Evolutionary conservation across 2,113 vertebrate genomes (phyloP), one percentile per base, ranked within the genome.

Genomic region (Notechis scutatus): DNA sequence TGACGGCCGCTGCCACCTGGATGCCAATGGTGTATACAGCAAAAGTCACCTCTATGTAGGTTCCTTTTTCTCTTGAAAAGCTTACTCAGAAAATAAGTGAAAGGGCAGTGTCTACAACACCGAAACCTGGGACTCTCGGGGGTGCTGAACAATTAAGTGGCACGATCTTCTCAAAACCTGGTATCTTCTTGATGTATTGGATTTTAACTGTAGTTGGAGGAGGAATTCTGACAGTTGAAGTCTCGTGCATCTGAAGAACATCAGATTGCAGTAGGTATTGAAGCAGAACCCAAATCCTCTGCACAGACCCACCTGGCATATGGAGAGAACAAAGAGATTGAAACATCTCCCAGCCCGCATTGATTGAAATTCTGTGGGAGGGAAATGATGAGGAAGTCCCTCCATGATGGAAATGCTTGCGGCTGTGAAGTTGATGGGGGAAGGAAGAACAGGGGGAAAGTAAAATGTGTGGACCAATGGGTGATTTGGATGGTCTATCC

Each of bases 1-100:
- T 10, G 97, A 98, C 12, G 97, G 97, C 26, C 96, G 87, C 88
- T 98, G 98, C 95, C 98, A 98, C 93, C 95, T 98, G 88, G 97
- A 98, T 81, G 91, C 56, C 42, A 94, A 96, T 1, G 97, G 98
- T 23, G 89, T 97, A 86, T 98, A 98, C 42, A 90, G 93, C 45
- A 92, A 95, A 5, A 98, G 97, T 94, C 95, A 92, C 23, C 42
- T 94, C 52, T 97, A 96, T 89, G 98, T 98, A 91, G 94, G 97
- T 95, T 42, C 20, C 8, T 11, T 45, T 74, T 11, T 11, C 10
- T 93, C 14, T 42, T 86, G 69, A 90, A 92, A 90, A 10, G 42
- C 6, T 1, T 86, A 7, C 81, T 26, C 39, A 20, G 23, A 42
- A 54, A 54, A 86, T 21, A 91, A 85, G 7, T 56, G 34, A 23